Evolutionary conservation across 2,113 vertebrate genomes (phyloP).

Genomic region (Cichladusa arquata): DNA sequence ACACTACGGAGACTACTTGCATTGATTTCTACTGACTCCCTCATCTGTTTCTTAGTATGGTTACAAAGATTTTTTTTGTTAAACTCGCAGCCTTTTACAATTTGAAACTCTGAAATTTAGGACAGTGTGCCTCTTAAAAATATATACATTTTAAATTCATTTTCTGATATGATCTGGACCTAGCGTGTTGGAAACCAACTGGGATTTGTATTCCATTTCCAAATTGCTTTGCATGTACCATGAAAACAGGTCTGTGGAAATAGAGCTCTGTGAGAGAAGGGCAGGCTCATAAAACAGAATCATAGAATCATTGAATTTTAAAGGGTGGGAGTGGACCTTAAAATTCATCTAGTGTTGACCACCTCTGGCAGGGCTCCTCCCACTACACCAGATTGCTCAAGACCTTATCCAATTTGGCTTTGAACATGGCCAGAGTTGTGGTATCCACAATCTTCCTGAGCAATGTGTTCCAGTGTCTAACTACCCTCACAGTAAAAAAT

Average conservation of each 20-base stretch:
- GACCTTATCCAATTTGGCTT: neutral
- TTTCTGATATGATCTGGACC: neutral
- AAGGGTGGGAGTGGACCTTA: neutral
- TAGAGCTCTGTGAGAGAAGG: neutral
- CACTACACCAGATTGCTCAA: neutral
- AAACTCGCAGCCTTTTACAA: neutral
- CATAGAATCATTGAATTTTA: neutral
- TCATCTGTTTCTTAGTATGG: neutral
- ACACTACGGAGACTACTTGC: neutral
- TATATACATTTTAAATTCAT: neutral
- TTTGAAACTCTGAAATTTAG: neutral
- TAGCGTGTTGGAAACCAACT: neutral
- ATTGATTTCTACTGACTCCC: neutral
- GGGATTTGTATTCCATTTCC: neutral
- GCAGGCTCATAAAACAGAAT: neutral
- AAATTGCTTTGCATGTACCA: neutral
- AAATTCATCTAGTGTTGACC: neutral
- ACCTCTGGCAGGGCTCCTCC: neutral
- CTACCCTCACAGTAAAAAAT: neutral
- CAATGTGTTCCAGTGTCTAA: neutral
- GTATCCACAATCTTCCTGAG: neutral
- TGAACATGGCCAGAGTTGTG: neutral
- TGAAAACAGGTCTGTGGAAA: neutral
- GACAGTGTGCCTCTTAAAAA: neutral
- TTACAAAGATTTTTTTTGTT: neutral